Evolutionary conservation across 2,797 vertebrate species (phyloP), one percentile per base, ranked within the genome.

Genomic region (Neosilurus mollespiculum): DNA sequence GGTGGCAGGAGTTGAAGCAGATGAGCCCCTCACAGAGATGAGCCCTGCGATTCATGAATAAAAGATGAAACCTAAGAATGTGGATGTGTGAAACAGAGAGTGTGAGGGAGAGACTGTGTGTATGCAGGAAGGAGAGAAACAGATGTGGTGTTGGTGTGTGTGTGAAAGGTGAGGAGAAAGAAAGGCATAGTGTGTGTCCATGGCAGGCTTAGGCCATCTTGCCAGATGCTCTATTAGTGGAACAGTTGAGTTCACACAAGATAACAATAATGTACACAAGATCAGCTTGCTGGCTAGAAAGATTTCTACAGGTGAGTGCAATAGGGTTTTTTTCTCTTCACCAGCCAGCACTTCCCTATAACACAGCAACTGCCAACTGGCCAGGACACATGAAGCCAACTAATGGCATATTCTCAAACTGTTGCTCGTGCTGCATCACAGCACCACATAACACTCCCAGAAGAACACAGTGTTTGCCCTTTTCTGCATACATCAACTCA

Each of bases 11-110:
- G 88, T 89, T 86, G 86, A 85, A 89, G 88, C 83, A 86, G 84
- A 86, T 88, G 78, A 80, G 51, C 64, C 64, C 65, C 54, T 26
- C 85, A 85, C 85, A 62, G 87, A 84, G 89, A 90, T 86, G 90
- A 88, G 81, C 87, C 71, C 80, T 80, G 85, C 80, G 83, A 76
- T 69, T 88, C 89, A 92, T 93, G 85, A 91, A 92, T 92, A 90
- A 92, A 91, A 91, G 87, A 91, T 91, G 78, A 83, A 73, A 30
- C 59, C 78, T 82, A 76, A 82, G 80, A 76, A 64, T 56, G 71
- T 54, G 65, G 34, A 59, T 72, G 81, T 61, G 10, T 66, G 67
- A 78, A 59, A 59, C 54, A 14, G 73, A 56, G 72, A 34, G 53
- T 24, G 16, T 22, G 73, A 37, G 30, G 2, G 16, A 7, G 56